Evolutionary conservation across 2,113 vertebrate genomes (phyloP).

Genomic region (Tenrec ecaudatus): DNA sequence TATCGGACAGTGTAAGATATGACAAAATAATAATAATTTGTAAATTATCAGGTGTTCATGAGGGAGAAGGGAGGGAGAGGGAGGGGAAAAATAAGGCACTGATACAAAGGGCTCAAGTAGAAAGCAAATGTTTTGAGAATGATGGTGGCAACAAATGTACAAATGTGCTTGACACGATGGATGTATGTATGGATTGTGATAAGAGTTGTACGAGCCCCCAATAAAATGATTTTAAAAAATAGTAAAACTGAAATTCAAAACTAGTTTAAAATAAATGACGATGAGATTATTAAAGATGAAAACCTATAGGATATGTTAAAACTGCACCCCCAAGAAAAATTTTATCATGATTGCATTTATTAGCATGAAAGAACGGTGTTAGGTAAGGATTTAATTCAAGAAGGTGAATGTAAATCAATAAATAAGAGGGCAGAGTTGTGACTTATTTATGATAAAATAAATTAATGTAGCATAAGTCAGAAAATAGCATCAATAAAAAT

Average conservation of each 20-base stretch:
- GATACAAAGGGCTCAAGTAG: too few relatives aligned
- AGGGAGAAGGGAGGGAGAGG: too few relatives aligned
- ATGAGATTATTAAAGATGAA: background rate
- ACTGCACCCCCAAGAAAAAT: background rate
- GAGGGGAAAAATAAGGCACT: too few relatives aligned
- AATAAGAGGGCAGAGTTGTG: background rate
- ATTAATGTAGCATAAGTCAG: background rate
- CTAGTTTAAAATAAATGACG: background rate
- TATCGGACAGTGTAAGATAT: too few relatives aligned
- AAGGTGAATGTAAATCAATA: background rate
- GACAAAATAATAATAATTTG: too few relatives aligned
- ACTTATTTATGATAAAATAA: background rate
- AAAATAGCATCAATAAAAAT: background rate
- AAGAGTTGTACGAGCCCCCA: too few relatives aligned
- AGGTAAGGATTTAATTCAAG: background rate
- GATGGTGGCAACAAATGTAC: too few relatives aligned
- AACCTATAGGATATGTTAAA: background rate
- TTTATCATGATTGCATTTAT: background rate
- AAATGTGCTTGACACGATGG: too few relatives aligned
- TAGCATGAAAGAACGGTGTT: background rate
- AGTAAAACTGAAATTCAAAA: background rate
- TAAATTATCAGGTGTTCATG: too few relatives aligned
- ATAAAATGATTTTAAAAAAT: background rate
- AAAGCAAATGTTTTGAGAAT: too few relatives aligned
- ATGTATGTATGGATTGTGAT: too few relatives aligned